A percentile compares a stretch with the other conserved stretches of the same genome.
Conservation (phyloP, 2,888 invertebrate genomes). For the Oxytorus armatus region DNA sequence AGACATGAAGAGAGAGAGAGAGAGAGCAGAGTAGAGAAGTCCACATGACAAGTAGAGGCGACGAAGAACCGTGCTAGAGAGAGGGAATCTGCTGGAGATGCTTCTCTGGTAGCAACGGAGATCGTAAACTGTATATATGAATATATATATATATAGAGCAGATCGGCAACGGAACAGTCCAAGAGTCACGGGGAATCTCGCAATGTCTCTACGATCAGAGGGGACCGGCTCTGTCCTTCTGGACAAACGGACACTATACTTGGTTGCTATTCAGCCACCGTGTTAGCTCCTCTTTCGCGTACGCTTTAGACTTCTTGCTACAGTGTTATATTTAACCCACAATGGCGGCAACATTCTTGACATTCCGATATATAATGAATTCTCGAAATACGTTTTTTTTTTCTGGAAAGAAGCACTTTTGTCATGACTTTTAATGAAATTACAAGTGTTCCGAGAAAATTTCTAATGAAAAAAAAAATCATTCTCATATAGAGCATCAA, state of each 20-base stretch:
- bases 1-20: constrained; percentile 34
- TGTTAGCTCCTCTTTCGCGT: constrained; percentile 23
- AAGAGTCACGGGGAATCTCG: constrained; percentile 39
- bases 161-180: constrained; percentile 16
- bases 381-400: too few species aligned
- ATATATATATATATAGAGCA: constrained; percentile 11
- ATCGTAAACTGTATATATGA: neutral
- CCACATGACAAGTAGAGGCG: constrained; percentile 45
- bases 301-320: constrained; percentile 12
- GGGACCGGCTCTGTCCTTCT: constrained; percentile 44
- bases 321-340: neutral
- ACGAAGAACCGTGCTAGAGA: constrained; percentile 53
- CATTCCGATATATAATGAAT: too few species aligned
- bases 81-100: constrained; percentile 45
- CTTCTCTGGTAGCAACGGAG: constrained; percentile 44
- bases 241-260: constrained; percentile 57
- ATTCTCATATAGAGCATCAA: too few species aligned
- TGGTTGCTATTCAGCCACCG: constrained; percentile 49
- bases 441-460: too few species aligned
- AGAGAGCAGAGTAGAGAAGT: constrained; percentile 29
- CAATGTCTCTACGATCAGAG: constrained; percentile 46
- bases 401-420: too few species aligned
- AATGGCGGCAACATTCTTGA: neutral
- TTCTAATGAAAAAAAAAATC: too few species aligned
- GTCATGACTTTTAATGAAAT: too few species aligned